These are phyloP conservation scores for Phaetusa simplex DNA, from an alignment of 2,113 vertebrate species.

Conservation along the genomic window DNA sequence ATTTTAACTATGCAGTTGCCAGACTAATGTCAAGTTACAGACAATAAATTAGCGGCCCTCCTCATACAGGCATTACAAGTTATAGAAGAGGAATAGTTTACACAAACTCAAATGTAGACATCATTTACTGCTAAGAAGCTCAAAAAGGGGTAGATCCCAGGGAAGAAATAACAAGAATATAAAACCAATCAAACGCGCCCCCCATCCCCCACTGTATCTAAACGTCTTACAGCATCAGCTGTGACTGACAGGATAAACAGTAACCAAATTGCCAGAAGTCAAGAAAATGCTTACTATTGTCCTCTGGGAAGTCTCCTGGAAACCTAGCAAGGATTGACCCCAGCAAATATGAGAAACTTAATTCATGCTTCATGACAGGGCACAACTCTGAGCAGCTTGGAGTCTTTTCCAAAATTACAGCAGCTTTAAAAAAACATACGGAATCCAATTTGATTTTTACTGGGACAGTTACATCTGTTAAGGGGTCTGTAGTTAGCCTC, in stretches of 20 bases:
- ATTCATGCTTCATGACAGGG: background rate
- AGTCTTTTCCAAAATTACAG: background rate
- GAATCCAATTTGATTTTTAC: background rate
- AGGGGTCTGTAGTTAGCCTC: background rate
- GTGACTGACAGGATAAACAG: conserved; percentile 14
- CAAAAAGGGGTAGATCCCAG: background rate
- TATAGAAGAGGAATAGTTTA: fast-evolving
- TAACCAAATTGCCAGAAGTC: background rate
- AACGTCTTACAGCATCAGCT: conserved; percentile 5
- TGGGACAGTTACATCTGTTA: background rate
- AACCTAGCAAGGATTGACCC: conserved; percentile 9
- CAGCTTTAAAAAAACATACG: background rate
- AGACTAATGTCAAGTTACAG: background rate
- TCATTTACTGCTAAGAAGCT: background rate
- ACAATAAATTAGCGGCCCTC: background rate
- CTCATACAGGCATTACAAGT: background rate
- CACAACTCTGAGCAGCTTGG: background rate
- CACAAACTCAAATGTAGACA: background rate
- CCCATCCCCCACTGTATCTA: background rate
- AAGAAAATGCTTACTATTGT: background rate
- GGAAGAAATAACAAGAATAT: background rate
- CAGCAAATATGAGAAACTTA: background rate
- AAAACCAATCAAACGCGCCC: background rate
- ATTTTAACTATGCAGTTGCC: background rate
- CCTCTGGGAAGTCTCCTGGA: background rate